Evolutionary conservation across 2,888 invertebrate genomes (phyloP).

Genomic region (Azorinus chamasolen): DNA sequence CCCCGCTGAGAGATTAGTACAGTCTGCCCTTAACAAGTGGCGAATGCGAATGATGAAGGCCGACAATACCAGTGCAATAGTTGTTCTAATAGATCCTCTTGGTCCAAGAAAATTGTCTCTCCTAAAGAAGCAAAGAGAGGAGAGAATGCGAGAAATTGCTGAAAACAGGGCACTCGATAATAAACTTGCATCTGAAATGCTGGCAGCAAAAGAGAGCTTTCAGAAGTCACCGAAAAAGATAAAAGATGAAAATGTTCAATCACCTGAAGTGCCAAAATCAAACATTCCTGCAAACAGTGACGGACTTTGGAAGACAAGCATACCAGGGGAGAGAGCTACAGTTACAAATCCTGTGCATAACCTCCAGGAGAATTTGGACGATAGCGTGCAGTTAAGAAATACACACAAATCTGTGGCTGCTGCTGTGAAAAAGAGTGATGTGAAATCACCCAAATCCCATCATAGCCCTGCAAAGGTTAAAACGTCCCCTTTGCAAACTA

Average conservation of each 20-base stretch:
- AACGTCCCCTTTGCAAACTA: conserved; percentile 50
- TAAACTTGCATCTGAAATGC: conserved; percentile 25
- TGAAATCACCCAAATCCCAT: conserved; percentile 26
- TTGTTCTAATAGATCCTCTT: conserved; percentile 96
- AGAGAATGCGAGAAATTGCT: conserved; percentile 56
- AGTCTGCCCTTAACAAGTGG: conserved; percentile 94
- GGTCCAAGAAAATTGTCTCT: conserved; percentile 88
- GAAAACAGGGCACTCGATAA: conserved; percentile 26
- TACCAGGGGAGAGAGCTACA: conserved; percentile 13
- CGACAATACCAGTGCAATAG: conserved; percentile 98
- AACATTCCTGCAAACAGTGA: neutral
- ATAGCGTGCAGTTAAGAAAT: conserved; percentile 73
- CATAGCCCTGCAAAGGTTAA: conserved; percentile 13
- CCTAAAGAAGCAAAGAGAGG: conserved; percentile 78
- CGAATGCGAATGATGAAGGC: conserved; percentile 94
- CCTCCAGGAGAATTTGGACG: conserved; percentile 64
- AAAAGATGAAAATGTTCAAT: conserved; percentile 17
- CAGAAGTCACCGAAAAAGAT: conserved; percentile 51
- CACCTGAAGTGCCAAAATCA: neutral
- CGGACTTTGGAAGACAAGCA: neutral
- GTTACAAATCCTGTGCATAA: conserved; percentile 36
- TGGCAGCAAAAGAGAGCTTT: conserved; percentile 50
- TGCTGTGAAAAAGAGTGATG: conserved; percentile 2
- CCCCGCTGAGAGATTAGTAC: conserved; percentile 96
- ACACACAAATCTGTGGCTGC: conserved; percentile 38